phyloP scores from a whole-genome alignment of 2,113 vertebrate species.

The Asarcornis scutulata region DNA sequence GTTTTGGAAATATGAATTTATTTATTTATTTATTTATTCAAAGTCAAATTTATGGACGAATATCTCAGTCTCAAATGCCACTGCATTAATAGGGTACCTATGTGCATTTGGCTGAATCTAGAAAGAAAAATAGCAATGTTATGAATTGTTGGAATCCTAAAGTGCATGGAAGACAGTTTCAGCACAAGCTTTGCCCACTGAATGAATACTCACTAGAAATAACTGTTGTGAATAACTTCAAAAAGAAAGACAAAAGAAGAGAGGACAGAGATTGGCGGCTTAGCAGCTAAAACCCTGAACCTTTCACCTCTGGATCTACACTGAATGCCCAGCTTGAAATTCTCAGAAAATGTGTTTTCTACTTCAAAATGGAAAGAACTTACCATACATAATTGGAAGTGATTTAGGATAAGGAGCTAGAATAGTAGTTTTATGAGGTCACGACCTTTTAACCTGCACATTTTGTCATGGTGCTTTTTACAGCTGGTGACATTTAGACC shows the following conservation, averaged over 20 bases:
- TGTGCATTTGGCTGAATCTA: neutral
- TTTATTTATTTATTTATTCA: neutral
- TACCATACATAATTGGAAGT: constrained; percentile 64
- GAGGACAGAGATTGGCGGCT: neutral
- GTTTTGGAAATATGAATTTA: neutral
- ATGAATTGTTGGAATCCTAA: neutral
- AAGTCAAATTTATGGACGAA: neutral
- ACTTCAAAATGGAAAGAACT: constrained; percentile 45
- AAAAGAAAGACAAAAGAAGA: constrained; percentile 19
- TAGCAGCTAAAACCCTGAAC: neutral
- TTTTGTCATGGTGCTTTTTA: constrained; percentile 74
- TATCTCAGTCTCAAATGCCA: neutral
- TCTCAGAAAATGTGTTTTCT: constrained; percentile 27
- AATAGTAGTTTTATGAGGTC: constrained; percentile 73
- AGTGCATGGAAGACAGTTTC: neutral
- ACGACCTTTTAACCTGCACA: constrained; percentile 69
- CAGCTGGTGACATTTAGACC: constrained; percentile 71
- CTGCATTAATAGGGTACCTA: neutral
- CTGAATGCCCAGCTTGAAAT: constrained; percentile 20
- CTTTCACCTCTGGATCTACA: neutral
- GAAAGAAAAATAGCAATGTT: neutral
- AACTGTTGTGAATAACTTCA: constrained; percentile 18
- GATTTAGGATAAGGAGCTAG: constrained; percentile 67
- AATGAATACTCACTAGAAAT: neutral
- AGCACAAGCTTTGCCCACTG: neutral